Base-by-base conservation (phyloP, 2,113 vertebrate species). In the Apaloderma vittatum region DNA sequence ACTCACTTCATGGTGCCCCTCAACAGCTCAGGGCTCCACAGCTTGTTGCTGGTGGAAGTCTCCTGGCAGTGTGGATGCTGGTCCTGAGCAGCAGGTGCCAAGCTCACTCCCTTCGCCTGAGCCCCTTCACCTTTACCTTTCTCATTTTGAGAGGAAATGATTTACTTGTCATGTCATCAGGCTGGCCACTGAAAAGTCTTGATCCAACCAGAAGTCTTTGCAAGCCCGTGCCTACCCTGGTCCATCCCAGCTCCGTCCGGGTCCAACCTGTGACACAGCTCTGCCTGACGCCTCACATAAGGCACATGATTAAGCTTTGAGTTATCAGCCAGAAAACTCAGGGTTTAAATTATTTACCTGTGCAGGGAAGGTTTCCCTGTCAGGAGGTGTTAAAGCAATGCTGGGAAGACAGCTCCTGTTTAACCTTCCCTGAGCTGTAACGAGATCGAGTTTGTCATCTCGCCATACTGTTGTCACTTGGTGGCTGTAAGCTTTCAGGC, bases 401-500 rank as follows among this genome's bases (percentile, higher is more conserved):
- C 36, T 79, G 57, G n/a, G 67, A 79, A 67, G 61, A 14, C 0
- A 11, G 32, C 30, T 83, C 66, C 51, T 37, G 51, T 26, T 48
- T 67, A 70, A 59, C 88, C 51, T 76, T 40, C 65, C 77, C 65
- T 2, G 11, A 54, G 88, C 67, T 75, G 55, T 13, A 68, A 52
- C 9, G 55, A 68, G 83, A 58, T 46, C 37, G 61, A 30, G 22
- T 87, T 61, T 92, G 54, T 55, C 30, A 55, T 57, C 46, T 88
- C 32, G 5, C 49, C 0, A 2, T 10, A 19, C 34, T 0, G 5
- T 15, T 36, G 22, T 58, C 1, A 1, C 37, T 22, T 1, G 9
- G 43, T 0, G 2, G 48, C n/a, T 73, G 32, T 9, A 15, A 84
- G 49, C 19, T 80, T 59, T 45, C 65, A 18, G 90, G 29, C 34